Conservation (phyloP, 2,113 vertebrate species). For the Colistium nudipinnis region DNA sequence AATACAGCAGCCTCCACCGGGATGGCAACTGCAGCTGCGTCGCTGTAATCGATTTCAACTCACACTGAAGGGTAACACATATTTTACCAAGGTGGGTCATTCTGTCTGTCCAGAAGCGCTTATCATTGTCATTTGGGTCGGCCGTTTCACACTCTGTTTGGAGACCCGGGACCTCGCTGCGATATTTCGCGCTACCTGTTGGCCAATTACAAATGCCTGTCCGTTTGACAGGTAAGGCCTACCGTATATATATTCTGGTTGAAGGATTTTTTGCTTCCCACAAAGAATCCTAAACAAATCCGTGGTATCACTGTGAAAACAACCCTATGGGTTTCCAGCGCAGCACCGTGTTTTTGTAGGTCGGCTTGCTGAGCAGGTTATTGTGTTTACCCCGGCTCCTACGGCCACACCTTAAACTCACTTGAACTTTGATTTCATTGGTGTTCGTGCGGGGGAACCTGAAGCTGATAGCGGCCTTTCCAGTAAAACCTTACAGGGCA, state of each 20-base stretch:
- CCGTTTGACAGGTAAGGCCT: slow-evolving; percentile 1
- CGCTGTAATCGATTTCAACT: no score
- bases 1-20: background rate
- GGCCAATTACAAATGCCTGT: background rate
- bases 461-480: background rate
- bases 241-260: background rate
- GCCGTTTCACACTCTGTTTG: background rate
- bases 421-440: background rate
- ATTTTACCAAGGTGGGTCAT: background rate
- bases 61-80: no score
- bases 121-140: background rate
- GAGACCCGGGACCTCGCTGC: background rate
- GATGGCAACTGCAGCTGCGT: background rate
- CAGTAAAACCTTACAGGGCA: background rate
- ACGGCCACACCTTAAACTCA: slow-evolving; percentile 18
- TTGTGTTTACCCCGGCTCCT: background rate
- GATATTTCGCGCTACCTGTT: background rate
- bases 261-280: background rate
- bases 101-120: background rate
- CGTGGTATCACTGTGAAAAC: background rate
- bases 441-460: background rate
- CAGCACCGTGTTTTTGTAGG: background rate
- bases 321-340: background rate
- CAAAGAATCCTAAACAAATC: background rate
- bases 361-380: background rate